These are phyloP conservation scores for Leptopilina myrica DNA, from an alignment of 2,888 invertebrate species.

Conservation along the genomic window DNA sequence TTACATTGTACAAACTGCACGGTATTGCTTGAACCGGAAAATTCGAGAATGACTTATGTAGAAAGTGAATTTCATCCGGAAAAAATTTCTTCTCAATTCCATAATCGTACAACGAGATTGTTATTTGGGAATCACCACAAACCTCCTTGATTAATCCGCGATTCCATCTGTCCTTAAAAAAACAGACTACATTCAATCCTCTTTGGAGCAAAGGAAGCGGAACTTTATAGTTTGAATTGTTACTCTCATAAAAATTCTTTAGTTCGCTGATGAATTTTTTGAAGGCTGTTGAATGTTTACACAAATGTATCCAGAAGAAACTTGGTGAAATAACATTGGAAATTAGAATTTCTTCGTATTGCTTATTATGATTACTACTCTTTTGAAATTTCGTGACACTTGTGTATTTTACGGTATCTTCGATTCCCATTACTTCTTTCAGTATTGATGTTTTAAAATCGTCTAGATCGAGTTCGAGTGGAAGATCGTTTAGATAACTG, in stretches of 20 bases:
- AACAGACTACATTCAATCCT: conserved; percentile 69
- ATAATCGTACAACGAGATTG: conserved; percentile 72
- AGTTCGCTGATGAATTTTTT: conserved; percentile 63
- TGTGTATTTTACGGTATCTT: conserved; percentile 66
- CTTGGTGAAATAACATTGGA: conserved; percentile 70
- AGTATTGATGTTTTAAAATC: conserved; percentile 61
- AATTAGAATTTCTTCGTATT: conserved; percentile 61
- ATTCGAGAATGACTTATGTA: conserved; percentile 66
- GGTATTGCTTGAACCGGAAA: conserved; percentile 71
- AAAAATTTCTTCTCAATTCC: conserved; percentile 68
- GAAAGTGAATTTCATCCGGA: conserved; percentile 62
- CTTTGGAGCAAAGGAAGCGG: conserved; percentile 65
- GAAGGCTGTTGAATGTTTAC: conserved; percentile 57
- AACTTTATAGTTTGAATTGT: conserved; percentile 58
- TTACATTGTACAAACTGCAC: conserved; percentile 66
- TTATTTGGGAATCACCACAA: conserved; percentile 62
- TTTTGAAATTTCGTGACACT: conserved; percentile 56
- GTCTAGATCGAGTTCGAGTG: not conserved
- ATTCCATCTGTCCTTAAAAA: conserved; percentile 67
- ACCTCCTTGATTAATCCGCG: conserved; percentile 68
- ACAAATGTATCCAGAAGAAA: conserved; percentile 71
- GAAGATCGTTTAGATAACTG: not conserved
- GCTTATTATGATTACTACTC: not conserved
- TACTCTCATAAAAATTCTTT: conserved; percentile 62
- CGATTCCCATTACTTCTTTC: conserved; percentile 61